Evolutionary conservation across 2,888 invertebrate genomes (phyloP), one percentile per base, ranked within the genome.

Genomic region (Pseudanteris insignis): DNA sequence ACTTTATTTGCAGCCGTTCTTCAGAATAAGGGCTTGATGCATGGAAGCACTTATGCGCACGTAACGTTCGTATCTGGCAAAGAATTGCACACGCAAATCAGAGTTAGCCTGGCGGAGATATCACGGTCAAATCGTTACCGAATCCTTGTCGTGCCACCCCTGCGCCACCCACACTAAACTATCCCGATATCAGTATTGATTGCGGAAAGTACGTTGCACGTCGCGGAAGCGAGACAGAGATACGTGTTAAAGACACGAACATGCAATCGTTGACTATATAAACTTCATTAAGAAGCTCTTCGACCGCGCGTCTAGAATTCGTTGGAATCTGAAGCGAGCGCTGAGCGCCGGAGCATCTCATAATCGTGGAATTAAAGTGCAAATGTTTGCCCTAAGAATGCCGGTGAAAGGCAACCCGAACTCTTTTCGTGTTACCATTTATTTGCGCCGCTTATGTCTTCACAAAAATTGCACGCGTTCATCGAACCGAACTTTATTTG

Each of bases 71-170:
- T 5, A 21, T 7, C 3, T 21, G 21, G 7, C 21, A 57, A 63
- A 63, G 51, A 48, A 63, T 63, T 62, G 62, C 53, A 65, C 67
- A 67, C 67, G 68, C 65, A 63, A 68, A 57, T 64, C 58, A 43
- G 58, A 61, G 58, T 32, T 50, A 61, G 63, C 67, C 65, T 66
- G 70, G 68, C 67, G 54, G 70, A 67, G 70, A 70, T 70, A 70
- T 70, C 70, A 67, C 70, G 65, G 67, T 53, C 59, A 65, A 68
- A 70, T 70, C 68, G 68, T 68, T 68, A 67, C 62, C 66, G 64
- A 68, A 68, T 67, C 68, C 65, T 64, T 59, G 65, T 64, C 64
- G 67, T 64, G 63, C 65, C 64, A 67, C 65, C 55, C 51, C 38
- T 51, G 51, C 51, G 33, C 58, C 51, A 40, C 46, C 50, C 58